Evolutionary conservation across 35 echinoderm and acorn worm species (phyloP), one percentile per base, ranked within the genome.

Genomic region (Ophioderma brevispina): DNA sequence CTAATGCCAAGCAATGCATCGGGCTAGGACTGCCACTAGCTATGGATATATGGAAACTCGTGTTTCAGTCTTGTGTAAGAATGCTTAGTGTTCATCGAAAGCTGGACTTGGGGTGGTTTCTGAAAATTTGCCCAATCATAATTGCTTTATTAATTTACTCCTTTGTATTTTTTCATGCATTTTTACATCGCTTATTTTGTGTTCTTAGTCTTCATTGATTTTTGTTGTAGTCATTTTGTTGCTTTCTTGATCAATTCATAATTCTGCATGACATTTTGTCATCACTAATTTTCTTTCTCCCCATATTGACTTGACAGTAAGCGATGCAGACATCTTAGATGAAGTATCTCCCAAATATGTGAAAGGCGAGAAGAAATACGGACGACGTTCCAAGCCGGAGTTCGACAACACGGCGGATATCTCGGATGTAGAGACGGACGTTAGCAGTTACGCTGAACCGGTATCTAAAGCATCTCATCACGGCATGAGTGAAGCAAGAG

Each of bases 271-370:
- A 8, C 31, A 15, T 59, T 59, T 75, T 34, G 30, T 38, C 2
- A 10, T 76, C 35, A 86, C 13, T 43, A 30, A 76, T 36, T 35
- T 55, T 32, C 37, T 50, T 80, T 19, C 46, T 80, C 34, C 34
- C 35, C 38, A 89, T 46, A n/a, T 81, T 17, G 0, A 25, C 52
- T 80, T 92, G 13, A 46, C 38, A 21, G 18, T 55, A 59, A 15
- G 55, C 31, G 77, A 79, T 75, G 91, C 86, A 15, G 59, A 70
- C 59, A 70, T 70, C 59, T 6, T 70, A 38, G 85, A 92, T 64
- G 94, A 94, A 87, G 95, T 94, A 28, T 89, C 89, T 6, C 96
- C 96, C 52, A 98, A 98, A 75, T 98, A 95, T 85, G 91, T 98
- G 0, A 90, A 92, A 56, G 90, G 87, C 43, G 87, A 87, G 6